A percentile compares a stretch with the other conserved stretches of the same genome.
Conservation (phyloP, 1,140 invertebrate species). For the Calliopsis andreniformis region DNA sequence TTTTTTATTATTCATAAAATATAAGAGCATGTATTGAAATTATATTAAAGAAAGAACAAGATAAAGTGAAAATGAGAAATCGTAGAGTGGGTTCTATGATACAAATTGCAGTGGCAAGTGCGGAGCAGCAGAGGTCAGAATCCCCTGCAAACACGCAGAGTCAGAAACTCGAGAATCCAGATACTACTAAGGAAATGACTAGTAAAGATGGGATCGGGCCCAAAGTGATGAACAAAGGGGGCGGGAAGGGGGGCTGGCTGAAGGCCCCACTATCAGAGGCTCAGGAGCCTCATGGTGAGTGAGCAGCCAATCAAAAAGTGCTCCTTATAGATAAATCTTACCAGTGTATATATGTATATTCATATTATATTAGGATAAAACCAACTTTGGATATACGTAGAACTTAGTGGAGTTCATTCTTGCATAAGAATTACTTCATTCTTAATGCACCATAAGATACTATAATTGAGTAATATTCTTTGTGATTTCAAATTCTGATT, state of each 20-base stretch:
- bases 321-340: constrained; percentile 70
- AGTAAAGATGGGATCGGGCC: constrained; percentile 80
- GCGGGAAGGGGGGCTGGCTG: constrained; percentile 81
- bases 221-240: constrained; percentile 81
- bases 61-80: constrained; percentile 52
- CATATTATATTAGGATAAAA: background rate
- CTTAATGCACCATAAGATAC: too few relatives aligned
- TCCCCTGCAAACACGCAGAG: constrained; percentile 78
- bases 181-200: constrained; percentile 80
- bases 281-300: constrained; percentile 84
- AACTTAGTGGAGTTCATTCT: too few relatives aligned
- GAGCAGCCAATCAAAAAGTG: constrained; percentile 70
- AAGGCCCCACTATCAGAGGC: constrained; percentile 81
- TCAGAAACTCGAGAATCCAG: constrained; percentile 79
- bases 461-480: too few relatives aligned
- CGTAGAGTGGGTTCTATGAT: constrained; percentile 71
- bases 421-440: too few relatives aligned
- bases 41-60: constrained; percentile 30
- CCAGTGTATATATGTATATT: background rate
- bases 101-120: constrained; percentile 81
- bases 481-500: too few relatives aligned
- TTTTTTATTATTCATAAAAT: constrained; percentile 1
- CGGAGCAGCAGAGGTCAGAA: constrained; percentile 80
- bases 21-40: constrained; percentile 42
- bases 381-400: too few relatives aligned